Evolutionary conservation across 2,797 vertebrate genomes (phyloP), one percentile per base, ranked within the genome.

Genomic region (Lacerta viridis): DNA sequence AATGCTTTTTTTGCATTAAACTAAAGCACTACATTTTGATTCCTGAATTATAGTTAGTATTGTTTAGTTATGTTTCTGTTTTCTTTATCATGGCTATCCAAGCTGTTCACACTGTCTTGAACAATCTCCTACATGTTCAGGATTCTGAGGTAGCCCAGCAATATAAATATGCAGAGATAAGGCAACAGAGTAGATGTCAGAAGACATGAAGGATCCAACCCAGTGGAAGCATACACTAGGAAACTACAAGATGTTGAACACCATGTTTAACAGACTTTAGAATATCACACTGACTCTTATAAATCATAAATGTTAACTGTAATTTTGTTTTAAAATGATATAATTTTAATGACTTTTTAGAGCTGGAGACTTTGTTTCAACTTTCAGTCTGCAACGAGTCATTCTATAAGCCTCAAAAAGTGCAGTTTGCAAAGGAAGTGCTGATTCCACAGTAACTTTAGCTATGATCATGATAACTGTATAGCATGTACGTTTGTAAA

Each of bases 401-500:
- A 6, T 39, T 25, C 36, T 84, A 71, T 83, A 79, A 79, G 78
- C 25, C 46, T 27, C 1, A 41, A 55, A 81, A 77, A 86, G 36
- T 39, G 64, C 23, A 59, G 33, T 75, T 68, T 82, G 29, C 20
- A 77, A 20, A 86, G 61, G 64, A 79, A 66, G n/a, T n/a, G 46
- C 64, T 78, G 25, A 41, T 3, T 55, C 46, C 29, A 29, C 46
- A 50, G 61, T 74, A 77, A 89, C 79, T 87, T 11, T 66, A 61
- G 25, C 66, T 78, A 61, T 78, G 25, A 84, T 69, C 74, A 69
- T 41, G 43, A 83, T 77, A 79, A 33, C 46, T 43, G 36, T 43
- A 59, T 76, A 87, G 88, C 59, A 79, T 87, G 41, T 83, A 84
- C 59, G 27, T 93, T 86, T 91, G 74, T 84, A 84, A 88, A 93